A percentile compares a stretch with the other conserved stretches of the same genome.
Evolutionary conservation across 1,140 invertebrate genomes (phyloP).

Genomic region (Halictus rubicundus): DNA sequence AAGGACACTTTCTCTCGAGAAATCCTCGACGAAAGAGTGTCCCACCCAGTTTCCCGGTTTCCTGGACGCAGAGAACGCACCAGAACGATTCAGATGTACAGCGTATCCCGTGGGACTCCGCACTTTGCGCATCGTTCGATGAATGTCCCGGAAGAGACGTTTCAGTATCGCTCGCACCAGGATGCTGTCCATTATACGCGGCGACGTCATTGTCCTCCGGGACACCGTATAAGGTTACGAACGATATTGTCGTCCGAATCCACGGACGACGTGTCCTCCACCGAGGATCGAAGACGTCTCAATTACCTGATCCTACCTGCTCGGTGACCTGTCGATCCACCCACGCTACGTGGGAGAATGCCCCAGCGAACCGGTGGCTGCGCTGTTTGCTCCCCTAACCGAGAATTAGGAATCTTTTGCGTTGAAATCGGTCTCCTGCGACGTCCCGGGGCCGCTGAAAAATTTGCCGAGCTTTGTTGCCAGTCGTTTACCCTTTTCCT

Average conservation of each 20-base stretch:
- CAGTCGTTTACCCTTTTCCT: too few species aligned
- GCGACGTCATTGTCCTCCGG: slow-evolving; percentile 41
- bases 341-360: slow-evolving; percentile 32
- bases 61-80: neutral
- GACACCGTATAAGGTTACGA: slow-evolving; percentile 58
- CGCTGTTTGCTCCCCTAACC: too few species aligned
- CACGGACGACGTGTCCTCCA: slow-evolving; percentile 44
- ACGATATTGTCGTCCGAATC: slow-evolving; percentile 53
- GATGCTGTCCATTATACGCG: slow-evolving; percentile 56
- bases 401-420: slow-evolving; percentile 5
- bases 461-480: too few species aligned
- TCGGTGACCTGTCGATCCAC: slow-evolving; percentile 42
- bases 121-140: slow-evolving; percentile 48
- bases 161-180: slow-evolving; percentile 42
- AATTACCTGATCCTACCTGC: slow-evolving; percentile 57
- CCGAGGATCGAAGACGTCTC: slow-evolving; percentile 53
- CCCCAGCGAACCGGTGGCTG: neutral
- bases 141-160: slow-evolving; percentile 63
- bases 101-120: slow-evolving; percentile 58
- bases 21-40: neutral
- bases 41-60: too few species aligned
- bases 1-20: neutral
- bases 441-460: too few species aligned
- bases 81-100: slow-evolving; percentile 30
- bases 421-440: neutral